These are phyloP conservation scores for Minunthozetes semirufus DNA, from an alignment of 2,888 invertebrate species.

Conservation along the genomic window DNA sequence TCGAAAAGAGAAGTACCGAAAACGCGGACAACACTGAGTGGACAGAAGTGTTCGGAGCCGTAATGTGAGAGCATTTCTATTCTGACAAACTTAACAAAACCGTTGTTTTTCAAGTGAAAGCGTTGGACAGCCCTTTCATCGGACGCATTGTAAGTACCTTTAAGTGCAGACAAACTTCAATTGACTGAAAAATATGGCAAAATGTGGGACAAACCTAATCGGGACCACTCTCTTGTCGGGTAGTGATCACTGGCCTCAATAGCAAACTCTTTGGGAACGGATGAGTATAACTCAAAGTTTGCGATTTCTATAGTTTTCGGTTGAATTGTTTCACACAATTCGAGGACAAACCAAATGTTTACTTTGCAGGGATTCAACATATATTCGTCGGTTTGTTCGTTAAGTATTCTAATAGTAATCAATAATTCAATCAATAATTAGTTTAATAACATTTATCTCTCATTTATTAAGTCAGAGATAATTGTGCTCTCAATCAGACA, in stretches of 20 bases:
- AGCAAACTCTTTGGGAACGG: constrained; percentile 83
- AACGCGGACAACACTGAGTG: constrained; percentile 86
- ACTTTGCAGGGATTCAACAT: constrained; percentile 87
- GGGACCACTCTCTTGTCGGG: constrained; percentile 84
- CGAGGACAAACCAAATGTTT: constrained; percentile 90
- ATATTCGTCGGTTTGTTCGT: constrained; percentile 88
- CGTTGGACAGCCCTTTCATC: constrained; percentile 80
- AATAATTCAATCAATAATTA: not conserved
- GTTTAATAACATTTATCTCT: not conserved
- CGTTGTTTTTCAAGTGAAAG: constrained; percentile 66
- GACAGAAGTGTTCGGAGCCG: constrained; percentile 95
- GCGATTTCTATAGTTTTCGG: constrained; percentile 80
- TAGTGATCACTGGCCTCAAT: constrained; percentile 80
- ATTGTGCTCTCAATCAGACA: too few relatives aligned
- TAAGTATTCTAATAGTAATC: constrained; percentile 62
- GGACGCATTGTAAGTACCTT: constrained; percentile 74
- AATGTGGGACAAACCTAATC: constrained; percentile 16
- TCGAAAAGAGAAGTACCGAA: constrained; percentile 70
- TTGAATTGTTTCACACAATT: constrained; percentile 95
- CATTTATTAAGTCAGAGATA: too few relatives aligned
- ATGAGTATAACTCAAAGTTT: constrained; percentile 96
- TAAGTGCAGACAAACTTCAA: not conserved
- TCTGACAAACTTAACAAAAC: constrained; percentile 79
- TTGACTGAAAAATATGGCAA: not conserved
- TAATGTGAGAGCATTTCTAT: constrained; percentile 87